Base-by-base conservation (phyloP, 2,888 invertebrate genomes). In the Lamellibrachia columna region DNA sequence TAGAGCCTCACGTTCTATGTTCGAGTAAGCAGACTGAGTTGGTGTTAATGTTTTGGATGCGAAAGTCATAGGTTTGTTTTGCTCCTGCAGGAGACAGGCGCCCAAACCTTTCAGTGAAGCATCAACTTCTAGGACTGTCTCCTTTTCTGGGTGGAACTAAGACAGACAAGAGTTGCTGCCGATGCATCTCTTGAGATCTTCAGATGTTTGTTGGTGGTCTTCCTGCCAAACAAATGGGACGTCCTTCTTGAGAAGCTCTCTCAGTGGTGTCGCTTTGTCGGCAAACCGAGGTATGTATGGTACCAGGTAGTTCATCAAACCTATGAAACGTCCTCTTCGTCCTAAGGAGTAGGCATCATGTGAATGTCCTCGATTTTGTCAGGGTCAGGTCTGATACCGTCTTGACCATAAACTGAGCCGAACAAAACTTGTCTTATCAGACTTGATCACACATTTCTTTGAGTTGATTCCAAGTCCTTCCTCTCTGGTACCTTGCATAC, bases 161-260 rank as follows among this genome's bases (percentile, higher is more conserved):
- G 40, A 40, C 40, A 40, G 40, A 40, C 1, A 52, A 11, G 90
- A 28, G 28, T 92, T 3, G 9, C 90, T 22, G 75, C 92, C 8
- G n/a, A 93, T 60, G 53, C n/a, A 15, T 53, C 52, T 40, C n/a
- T 90, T 90, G 22, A 92, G 3, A 52, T 90, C 90, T 9, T 90
- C 40, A 28, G 92, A 90, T 52, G 93, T 91, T 7, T 90, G 28
- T 58, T 90, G 90, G 58, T 93, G 93, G 22, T 92, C 58, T 22
- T 28, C 11, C 28, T 90, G 40, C 93, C 94, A 94, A 7, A 11
- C 15, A 53, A 90, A 93, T n/a, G 58, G 40, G 11, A 28, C 40
- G 52, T 94, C 93, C 52, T 93, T 92, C 92, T 93, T 94, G 22
- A 93, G 75, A 0, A 94, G 92, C 40, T 93, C 93, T 60, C 92